A percentile compares a stretch with the other conserved stretches of the same genome.
Conservation (phyloP, 2,888 invertebrate species). For the Choreutis nemorana region DNA sequence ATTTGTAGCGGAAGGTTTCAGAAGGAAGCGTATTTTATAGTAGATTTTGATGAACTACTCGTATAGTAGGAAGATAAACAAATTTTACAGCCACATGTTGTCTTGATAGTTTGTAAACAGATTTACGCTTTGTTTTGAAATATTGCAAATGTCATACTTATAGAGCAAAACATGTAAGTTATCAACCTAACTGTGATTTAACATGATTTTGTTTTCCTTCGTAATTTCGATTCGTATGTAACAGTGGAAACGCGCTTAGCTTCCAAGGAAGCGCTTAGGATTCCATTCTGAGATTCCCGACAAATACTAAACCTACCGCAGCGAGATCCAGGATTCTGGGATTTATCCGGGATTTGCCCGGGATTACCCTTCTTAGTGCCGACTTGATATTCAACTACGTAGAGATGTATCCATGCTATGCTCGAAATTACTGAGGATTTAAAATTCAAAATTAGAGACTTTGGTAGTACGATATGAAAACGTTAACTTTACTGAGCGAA, state of each 20-base stretch:
- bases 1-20: no score
- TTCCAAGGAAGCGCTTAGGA: constrained; percentile 34
- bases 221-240: constrained; percentile 1
- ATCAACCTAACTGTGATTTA: neutral
- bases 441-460: no score
- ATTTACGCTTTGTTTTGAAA: neutral
- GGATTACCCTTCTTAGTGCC: constrained; percentile 11
- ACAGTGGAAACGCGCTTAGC: constrained; percentile 21
- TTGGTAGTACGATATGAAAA: no score
- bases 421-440: no score
- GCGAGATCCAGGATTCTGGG: constrained; percentile 18
- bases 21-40: no score
- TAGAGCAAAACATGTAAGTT: neutral
- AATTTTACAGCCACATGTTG: no score
- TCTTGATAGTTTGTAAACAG: no score
- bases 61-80: no score
- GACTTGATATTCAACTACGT: no score
- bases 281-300: constrained; percentile 29
- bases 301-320: constrained; percentile 55
- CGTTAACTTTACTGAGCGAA: no score
- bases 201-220: neutral
- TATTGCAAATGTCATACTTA: neutral
- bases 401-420: no score
- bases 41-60: no score
- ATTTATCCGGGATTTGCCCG: constrained; percentile 31